Percentiles rank a stretch among this genome's conserved stretches.
Evolutionary conservation across 2,888 invertebrate genomes (phyloP).

Genomic region (Drosophila quinaria): DNA sequence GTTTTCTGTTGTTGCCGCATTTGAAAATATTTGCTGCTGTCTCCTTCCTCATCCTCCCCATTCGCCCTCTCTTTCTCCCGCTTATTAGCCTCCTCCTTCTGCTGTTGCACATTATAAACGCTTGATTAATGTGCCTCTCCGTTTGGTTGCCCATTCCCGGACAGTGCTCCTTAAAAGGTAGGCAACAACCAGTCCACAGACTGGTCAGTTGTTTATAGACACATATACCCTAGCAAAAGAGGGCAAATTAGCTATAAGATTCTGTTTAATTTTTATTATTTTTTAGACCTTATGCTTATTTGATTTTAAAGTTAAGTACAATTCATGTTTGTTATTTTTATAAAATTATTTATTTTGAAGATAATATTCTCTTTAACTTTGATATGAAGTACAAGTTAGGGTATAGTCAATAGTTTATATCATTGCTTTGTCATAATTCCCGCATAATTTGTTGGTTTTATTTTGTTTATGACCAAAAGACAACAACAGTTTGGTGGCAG

Average conservation of each 20-base stretch:
- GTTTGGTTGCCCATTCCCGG: conserved; percentile 1
- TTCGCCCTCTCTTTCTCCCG: background rate
- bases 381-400: no score
- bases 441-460: conserved; percentile 36
- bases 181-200: conserved; percentile 7
- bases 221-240: background rate
- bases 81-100: background rate
- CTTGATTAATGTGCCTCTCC: conserved; percentile 64
- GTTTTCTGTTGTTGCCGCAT: conserved; percentile 60
- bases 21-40: conserved; percentile 75
- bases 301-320: no score
- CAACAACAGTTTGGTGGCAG: conserved; percentile 11
- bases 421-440: background rate
- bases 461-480: conserved; percentile 38
- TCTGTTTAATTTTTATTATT: no score
- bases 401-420: background rate
- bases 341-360: no score
- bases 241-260: no score
- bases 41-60: background rate
- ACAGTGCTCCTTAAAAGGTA: conserved; percentile 50
- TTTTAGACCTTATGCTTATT: no score
- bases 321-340: no score
- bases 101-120: conserved; percentile 60
- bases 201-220: conserved; percentile 1
- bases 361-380: no score